These are phyloP conservation scores for Clarias pachynema DNA, from an alignment of 2,797 vertebrate genomes.

Conservation along the genomic window DNA sequence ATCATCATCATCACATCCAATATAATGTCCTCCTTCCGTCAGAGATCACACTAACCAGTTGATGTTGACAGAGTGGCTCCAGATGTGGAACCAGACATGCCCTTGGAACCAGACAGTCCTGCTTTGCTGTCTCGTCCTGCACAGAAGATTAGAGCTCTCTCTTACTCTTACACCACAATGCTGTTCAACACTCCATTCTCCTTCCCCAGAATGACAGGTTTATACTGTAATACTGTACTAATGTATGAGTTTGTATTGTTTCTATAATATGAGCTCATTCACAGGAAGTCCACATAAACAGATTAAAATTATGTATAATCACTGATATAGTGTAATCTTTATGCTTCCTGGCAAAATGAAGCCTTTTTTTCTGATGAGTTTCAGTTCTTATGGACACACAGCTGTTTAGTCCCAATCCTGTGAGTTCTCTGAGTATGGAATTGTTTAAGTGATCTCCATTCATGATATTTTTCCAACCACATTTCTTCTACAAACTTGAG, in stretches of 20 bases:
- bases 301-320: too few relatives aligned
- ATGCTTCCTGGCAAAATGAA: too few relatives aligned
- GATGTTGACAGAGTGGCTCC: conserved; percentile 73
- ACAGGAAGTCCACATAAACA: neutral
- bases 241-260: neutral
- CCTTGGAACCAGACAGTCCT: conserved; percentile 78
- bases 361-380: too few relatives aligned
- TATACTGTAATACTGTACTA: neutral
- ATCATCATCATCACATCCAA: neutral
- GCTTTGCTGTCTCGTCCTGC: conserved; percentile 89
- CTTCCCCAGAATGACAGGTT: neutral
- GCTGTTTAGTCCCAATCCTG: too few relatives aligned
- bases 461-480: too few relatives aligned
- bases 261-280: neutral
- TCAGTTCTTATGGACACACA: too few relatives aligned
- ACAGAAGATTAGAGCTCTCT: conserved; percentile 50
- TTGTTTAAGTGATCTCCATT: too few relatives aligned
- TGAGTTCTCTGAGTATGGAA: too few relatives aligned
- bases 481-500: too few relatives aligned
- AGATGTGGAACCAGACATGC: conserved; percentile 78
- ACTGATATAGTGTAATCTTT: neutral
- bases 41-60: conserved; percentile 64
- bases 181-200: neutral
- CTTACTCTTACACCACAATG: neutral
- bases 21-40: neutral